phyloP scores from a whole-genome alignment of 2,797 vertebrate genomes.

The Sarcoramphus papa region DNA sequence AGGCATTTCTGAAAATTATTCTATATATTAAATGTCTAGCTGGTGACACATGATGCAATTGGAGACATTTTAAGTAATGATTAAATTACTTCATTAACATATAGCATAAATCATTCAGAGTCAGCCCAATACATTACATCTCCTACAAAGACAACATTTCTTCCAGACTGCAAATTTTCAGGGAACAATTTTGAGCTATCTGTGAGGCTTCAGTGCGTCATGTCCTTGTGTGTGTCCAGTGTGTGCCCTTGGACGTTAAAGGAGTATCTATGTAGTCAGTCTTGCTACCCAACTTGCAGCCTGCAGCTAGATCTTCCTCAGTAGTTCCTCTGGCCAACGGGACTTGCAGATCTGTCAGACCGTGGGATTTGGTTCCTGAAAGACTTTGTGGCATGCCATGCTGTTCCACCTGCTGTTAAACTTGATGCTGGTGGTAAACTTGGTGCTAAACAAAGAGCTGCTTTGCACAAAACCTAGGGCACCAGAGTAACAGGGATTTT shows the following conservation, averaged over 20 bases:
- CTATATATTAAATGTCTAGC: neutral
- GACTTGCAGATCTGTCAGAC: neutral
- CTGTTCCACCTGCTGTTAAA: neutral
- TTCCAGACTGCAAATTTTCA: neutral
- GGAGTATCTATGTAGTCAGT: neutral
- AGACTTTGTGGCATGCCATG: neutral
- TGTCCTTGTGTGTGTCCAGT: neutral
- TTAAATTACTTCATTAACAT: neutral
- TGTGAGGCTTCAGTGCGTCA: neutral
- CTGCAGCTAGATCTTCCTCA: neutral
- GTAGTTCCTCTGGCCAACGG: neutral
- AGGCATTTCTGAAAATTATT: neutral
- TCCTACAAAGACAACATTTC: neutral
- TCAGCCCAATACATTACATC: neutral
- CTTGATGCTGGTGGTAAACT: neutral
- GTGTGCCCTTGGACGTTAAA: neutral
- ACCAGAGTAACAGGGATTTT: neutral
- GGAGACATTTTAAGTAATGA: neutral
- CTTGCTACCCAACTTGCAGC: neutral
- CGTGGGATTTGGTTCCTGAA: neutral
- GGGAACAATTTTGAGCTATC: neutral
- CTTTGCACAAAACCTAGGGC: neutral
- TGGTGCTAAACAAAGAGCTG: neutral
- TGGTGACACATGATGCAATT: neutral
- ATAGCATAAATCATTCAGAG: neutral